phyloP scores from a whole-genome alignment of 2,113 vertebrate species.

The Pteruthius melanotis region DNA sequence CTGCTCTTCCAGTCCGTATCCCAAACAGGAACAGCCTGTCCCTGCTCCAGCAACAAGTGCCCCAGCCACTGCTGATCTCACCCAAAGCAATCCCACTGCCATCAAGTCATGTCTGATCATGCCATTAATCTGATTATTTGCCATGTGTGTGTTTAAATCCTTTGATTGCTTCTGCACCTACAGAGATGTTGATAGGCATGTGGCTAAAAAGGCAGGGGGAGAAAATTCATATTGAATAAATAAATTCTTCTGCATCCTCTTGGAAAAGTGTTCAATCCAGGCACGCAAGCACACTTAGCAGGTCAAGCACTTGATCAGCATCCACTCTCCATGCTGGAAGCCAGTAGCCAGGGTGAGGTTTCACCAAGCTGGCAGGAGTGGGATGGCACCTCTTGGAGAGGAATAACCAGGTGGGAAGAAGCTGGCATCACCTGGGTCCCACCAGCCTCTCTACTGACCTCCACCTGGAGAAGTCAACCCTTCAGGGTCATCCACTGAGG shows the following conservation, averaged over 20 bases:
- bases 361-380: rapidly evolving
- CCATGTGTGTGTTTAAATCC: neutral
- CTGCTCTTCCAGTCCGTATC: neutral
- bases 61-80: neutral
- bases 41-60: neutral
- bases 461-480: neutral
- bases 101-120: neutral
- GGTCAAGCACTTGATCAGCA: neutral
- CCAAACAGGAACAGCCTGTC: neutral
- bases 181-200: neutral
- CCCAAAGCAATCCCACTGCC: neutral
- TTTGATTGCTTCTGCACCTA: neutral
- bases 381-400: neutral
- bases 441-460: neutral
- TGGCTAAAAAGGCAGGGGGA: neutral
- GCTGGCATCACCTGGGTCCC: neutral
- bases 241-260: neutral
- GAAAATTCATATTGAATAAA: neutral
- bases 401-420: neutral
- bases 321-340: neutral
- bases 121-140: neutral
- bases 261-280: neutral
- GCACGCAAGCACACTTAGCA: neutral
- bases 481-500: neutral
- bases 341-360: neutral